phyloP scores from a whole-genome alignment of 2,888 invertebrate genomes.

The Pheosia gnoma region DNA sequence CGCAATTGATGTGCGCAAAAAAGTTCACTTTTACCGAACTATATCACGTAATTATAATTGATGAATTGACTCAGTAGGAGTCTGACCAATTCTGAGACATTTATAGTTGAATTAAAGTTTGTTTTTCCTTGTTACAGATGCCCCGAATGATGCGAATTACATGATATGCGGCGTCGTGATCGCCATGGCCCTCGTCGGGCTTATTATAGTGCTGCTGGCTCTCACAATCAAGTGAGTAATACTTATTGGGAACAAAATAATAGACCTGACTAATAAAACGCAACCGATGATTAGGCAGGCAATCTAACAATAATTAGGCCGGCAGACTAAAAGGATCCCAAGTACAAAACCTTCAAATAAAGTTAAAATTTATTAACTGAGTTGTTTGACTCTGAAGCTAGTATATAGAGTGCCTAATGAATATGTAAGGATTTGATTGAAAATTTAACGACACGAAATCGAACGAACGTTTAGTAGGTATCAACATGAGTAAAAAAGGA shows the following conservation, averaged over 20 bases:
- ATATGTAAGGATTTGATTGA: no score
- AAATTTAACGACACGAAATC: no score
- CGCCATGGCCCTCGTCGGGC: slow-evolving; percentile 92
- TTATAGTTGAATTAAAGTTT: slow-evolving; percentile 18
- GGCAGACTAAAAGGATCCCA: not conserved
- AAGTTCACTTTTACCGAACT: slow-evolving; percentile 25
- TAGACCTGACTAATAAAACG: not conserved
- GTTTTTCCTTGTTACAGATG: slow-evolving; percentile 87
- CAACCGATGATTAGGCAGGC: not conserved
- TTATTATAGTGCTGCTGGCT: slow-evolving; percentile 91
- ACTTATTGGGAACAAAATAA: slow-evolving; percentile 5
- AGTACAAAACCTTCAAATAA: not conserved
- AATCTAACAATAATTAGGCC: not conserved
- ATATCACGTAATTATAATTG: slow-evolving; percentile 20
- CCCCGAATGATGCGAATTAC: slow-evolving; percentile 92
- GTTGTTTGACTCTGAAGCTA: no score
- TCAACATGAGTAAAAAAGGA: no score
- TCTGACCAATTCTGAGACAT: not conserved
- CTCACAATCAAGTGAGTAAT: slow-evolving; percentile 90
- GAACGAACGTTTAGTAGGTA: no score
- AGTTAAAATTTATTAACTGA: no score
- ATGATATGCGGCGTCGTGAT: slow-evolving; percentile 93
- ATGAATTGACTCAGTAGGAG: not conserved
- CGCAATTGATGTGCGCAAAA: slow-evolving; percentile 8
- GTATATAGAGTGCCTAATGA: no score